phyloP scores from a whole-genome alignment of 1,140 invertebrate genomes.

The Chrysoperla carnea region DNA sequence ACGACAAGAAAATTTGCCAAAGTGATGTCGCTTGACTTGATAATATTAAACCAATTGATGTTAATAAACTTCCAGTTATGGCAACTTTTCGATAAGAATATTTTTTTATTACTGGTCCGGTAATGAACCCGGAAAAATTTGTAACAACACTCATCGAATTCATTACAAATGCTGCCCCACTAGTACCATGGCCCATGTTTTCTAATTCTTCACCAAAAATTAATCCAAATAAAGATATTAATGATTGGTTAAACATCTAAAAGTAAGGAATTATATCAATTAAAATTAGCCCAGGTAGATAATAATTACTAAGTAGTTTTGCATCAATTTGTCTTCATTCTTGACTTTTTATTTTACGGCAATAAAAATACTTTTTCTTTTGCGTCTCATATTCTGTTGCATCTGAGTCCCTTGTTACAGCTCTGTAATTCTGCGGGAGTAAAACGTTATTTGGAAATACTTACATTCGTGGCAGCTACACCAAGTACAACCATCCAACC shows the following conservation, averaged over 20 bases:
- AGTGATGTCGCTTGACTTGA: conserved; percentile 40
- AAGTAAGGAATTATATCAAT: conserved; percentile 11
- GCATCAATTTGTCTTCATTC: no score
- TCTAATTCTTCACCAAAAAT: conserved; percentile 44
- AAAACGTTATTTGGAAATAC: no score
- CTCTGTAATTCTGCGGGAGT: no score
- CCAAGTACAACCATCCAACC: conserved; percentile 46
- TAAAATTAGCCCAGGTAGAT: no score
- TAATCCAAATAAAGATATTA: conserved; percentile 51
- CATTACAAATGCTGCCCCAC: conserved; percentile 44
- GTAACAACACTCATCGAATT: conserved; percentile 44
- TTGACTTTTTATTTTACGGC: no score
- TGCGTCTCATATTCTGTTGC: no score
- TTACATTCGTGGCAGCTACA: conserved; percentile 42
- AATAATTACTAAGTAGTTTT: no score
- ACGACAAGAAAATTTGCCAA: conserved; percentile 43
- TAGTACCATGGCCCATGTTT: conserved; percentile 38
- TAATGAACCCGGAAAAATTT: conserved; percentile 49
- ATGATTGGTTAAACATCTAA: conserved; percentile 51
- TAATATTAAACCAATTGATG: conserved; percentile 36
- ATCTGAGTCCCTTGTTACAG: no score
- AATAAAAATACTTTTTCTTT: no score
- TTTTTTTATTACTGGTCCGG: conserved; percentile 42
- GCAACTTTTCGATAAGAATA: conserved; percentile 43
- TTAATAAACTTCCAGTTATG: conserved; percentile 35